Conservation (phyloP, 2,113 vertebrate species). For the Oncorhynchus kisutch region DNA sequence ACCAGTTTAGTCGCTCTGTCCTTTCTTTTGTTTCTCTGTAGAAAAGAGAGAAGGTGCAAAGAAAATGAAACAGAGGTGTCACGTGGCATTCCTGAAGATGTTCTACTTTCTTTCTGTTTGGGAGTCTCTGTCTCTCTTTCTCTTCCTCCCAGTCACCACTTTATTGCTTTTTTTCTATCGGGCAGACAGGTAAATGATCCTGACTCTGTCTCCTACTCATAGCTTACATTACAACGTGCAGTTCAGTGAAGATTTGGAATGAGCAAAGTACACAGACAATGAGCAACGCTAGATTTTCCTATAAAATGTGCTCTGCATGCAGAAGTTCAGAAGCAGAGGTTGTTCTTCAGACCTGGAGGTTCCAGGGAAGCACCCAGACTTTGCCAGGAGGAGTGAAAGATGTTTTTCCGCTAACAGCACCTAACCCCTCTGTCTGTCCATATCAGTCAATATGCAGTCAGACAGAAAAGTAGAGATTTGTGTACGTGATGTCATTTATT, state of each 20-base stretch:
- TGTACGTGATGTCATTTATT: background rate
- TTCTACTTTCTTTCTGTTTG: background rate
- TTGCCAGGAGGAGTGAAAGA: constrained; percentile 36
- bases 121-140: background rate
- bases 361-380: constrained; percentile 21
- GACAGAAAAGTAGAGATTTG: background rate
- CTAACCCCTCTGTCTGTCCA: constrained; percentile 26
- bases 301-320: constrained; percentile 43
- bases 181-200: background rate
- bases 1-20: constrained; percentile 29
- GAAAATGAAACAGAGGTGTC: constrained; percentile 24
- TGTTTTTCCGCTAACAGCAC: constrained; percentile 18
- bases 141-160: background rate
- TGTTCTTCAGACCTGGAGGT: constrained; percentile 42
- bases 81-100: background rate
- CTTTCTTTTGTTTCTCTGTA: constrained; percentile 32
- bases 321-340: constrained; percentile 21
- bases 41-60: constrained; percentile 35
- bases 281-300: constrained; percentile 45
- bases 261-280: constrained; percentile 54
- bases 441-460: constrained; percentile 3
- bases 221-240: constrained; percentile 34
- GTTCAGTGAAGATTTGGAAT: constrained; percentile 46
- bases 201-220: background rate
- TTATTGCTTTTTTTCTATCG: background rate